Conservation (phyloP, 2,888 invertebrate genomes). For the Limnephilus marmoratus region DNA sequence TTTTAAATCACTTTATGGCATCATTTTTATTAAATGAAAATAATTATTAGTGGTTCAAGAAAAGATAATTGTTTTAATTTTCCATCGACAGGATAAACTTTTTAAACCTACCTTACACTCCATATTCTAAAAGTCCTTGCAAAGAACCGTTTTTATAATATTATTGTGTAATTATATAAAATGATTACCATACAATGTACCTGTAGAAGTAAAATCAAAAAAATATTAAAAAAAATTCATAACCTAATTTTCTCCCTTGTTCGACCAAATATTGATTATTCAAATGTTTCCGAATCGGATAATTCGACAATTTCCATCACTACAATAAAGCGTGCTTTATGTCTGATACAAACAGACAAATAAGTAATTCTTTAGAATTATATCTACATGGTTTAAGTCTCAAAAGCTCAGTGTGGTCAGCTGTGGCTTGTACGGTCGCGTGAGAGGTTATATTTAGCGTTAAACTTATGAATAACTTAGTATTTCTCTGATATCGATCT, state of each 20-base stretch:
- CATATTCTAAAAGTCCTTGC: too few species aligned
- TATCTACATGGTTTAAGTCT: neutral
- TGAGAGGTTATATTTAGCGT: slow-evolving; percentile 57
- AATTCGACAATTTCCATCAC: neutral
- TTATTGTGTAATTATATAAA: too few species aligned
- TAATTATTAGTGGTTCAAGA: too few species aligned
- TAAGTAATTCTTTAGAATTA: neutral
- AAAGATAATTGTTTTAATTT: too few species aligned
- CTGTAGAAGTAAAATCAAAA: too few species aligned
- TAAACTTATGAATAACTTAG: slow-evolving; percentile 60
- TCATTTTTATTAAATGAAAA: too few species aligned
- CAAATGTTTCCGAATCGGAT: neutral
- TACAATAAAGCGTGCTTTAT: neutral
- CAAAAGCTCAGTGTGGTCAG: neutral
- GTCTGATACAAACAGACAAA: neutral
- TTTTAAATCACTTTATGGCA: too few species aligned
- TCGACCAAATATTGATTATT: neutral
- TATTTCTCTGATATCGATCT: slow-evolving; percentile 64
- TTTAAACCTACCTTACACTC: too few species aligned
- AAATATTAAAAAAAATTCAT: neutral
- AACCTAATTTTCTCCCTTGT: neutral
- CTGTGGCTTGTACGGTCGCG: slow-evolving; percentile 44
- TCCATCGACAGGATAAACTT: too few species aligned
- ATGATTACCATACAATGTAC: too few species aligned
- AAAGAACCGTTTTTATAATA: too few species aligned